Conservation (phyloP, 2,797 vertebrate species). For the Peromyscus eremicus region DNA sequence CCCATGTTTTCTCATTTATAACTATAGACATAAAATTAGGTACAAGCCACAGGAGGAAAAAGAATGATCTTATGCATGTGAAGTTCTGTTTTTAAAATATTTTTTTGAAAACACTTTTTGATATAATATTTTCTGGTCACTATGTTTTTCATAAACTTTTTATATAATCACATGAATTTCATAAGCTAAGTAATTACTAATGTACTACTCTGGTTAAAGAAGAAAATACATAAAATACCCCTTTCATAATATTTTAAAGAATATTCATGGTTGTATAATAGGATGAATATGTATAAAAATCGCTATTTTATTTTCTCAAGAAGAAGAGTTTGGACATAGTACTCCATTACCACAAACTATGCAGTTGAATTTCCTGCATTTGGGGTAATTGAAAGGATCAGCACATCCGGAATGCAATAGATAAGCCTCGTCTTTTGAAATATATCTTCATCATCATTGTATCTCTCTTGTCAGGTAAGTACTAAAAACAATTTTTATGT, state of each 20-base stretch:
- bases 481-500: not conserved
- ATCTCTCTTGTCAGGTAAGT: not conserved
- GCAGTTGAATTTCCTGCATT: not conserved
- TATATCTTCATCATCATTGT: not conserved
- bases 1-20: not conserved
- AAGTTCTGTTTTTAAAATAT: not conserved
- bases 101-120: not conserved
- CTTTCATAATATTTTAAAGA: not conserved
- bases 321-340: not conserved
- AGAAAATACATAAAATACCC: not conserved
- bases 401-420: not conserved
- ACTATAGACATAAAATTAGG: not conserved
- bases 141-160: not conserved
- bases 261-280: not conserved
- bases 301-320: not conserved
- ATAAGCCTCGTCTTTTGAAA: not conserved
- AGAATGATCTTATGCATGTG: not conserved
- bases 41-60: rapidly evolving
- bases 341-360: not conserved
- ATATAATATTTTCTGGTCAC: not conserved
- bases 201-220: not conserved
- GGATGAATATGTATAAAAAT: not conserved
- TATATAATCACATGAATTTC: not conserved
- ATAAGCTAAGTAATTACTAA: not conserved
- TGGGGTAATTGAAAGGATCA: not conserved